A percentile compares a stretch with the other conserved stretches of the same genome.
These are phyloP conservation scores for Sternarchorhynchus goeldii DNA, from an alignment of 2,797 vertebrate genomes.

Conservation along the genomic window DNA sequence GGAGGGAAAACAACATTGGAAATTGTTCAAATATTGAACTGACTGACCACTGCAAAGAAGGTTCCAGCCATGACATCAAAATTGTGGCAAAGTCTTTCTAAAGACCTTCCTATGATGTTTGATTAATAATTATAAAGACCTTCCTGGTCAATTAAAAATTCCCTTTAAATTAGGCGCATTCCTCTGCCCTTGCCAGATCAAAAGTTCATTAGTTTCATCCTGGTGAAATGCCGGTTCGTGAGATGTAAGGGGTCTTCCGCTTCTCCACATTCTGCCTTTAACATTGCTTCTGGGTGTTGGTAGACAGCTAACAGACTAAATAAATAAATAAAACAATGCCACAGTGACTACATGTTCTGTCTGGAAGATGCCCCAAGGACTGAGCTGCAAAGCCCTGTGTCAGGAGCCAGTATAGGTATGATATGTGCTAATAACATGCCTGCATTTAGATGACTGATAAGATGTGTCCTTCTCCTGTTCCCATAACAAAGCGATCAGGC, in stretches of 20 bases:
- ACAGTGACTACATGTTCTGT: constrained; percentile 17
- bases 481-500: constrained; percentile 17
- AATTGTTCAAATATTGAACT: constrained; percentile 46
- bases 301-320: constrained; percentile 15
- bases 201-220: constrained; percentile 57
- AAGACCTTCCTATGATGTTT: constrained; percentile 53
- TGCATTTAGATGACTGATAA: constrained; percentile 53
- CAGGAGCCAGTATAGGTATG: constrained; percentile 32
- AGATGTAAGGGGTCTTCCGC: constrained; percentile 45
- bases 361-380: constrained; percentile 25
- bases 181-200: constrained; percentile 62
- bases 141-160: constrained; percentile 70
- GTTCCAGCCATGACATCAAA: constrained; percentile 64
- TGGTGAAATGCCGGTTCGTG: constrained; percentile 60
- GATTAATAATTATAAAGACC: constrained; percentile 73
- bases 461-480: constrained; percentile 34
- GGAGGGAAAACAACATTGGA: no score
- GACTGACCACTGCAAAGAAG: constrained; percentile 65
- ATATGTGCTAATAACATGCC: neutral
- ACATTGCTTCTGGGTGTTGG: neutral
- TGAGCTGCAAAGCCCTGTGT: constrained; percentile 7
- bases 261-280: neutral
- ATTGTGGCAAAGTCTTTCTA: constrained; percentile 46
- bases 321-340: neutral
- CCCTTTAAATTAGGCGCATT: constrained; percentile 66